Conservation (phyloP, 1,140 invertebrate species). For the Calycopis cecrops region DNA sequence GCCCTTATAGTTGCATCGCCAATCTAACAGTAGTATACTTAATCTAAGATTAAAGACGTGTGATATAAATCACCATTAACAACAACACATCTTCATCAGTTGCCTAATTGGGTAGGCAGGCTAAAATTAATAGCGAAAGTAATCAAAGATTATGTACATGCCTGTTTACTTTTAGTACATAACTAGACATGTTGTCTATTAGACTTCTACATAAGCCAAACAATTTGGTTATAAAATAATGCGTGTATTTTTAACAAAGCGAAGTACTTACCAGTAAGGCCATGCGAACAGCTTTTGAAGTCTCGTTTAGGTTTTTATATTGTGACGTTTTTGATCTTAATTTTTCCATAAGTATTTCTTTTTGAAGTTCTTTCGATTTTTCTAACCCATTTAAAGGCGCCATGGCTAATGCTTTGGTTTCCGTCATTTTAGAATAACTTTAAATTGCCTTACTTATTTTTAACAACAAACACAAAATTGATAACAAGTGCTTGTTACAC, state of each 20-base stretch:
- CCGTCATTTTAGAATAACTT: constrained; percentile 52
- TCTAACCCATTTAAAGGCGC: constrained; percentile 63
- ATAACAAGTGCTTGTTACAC: constrained; percentile 34
- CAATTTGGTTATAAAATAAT: too few relatives aligned
- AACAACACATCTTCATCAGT: too few relatives aligned
- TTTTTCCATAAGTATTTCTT: constrained; percentile 92
- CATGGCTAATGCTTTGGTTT: constrained; percentile 51
- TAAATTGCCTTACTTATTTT: constrained; percentile 30
- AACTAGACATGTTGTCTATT: too few relatives aligned
- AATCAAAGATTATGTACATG: too few relatives aligned
- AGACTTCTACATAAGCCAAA: too few relatives aligned
- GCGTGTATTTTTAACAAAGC: not conserved
- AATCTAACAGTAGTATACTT: too few relatives aligned
- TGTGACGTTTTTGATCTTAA: constrained; percentile 86
- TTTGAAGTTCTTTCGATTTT: constrained; percentile 83
- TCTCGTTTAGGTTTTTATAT: constrained; percentile 87
- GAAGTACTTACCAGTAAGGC: constrained; percentile 82
- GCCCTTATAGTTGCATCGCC: too few relatives aligned
- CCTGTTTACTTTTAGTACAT: too few relatives aligned
- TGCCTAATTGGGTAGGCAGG: too few relatives aligned
- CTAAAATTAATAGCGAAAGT: too few relatives aligned
- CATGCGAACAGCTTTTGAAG: constrained; percentile 89
- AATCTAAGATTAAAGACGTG: too few relatives aligned
- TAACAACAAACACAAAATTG: constrained; percentile 53
- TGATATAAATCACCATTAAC: too few relatives aligned